Base-by-base conservation (phyloP, 2,888 invertebrate species). In the Pandemis heparana region DNA sequence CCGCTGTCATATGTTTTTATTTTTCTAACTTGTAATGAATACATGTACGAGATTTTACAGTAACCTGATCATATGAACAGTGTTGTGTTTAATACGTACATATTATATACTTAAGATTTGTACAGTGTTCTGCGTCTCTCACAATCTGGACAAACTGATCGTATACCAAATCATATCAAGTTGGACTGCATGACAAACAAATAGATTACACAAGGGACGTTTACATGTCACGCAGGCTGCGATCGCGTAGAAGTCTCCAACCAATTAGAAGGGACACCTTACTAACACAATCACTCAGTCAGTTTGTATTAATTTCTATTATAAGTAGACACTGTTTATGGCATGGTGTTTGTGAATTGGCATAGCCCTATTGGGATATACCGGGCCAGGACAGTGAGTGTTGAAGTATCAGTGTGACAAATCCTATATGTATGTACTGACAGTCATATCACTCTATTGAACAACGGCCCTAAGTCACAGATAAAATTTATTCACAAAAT, bases 381-480 rank as follows among this genome's bases (percentile, higher is more conserved):
- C 46, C 12, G 46, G 46, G n/a, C 48, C 48, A 48, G n/a, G n/a
- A 9, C 8, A 53, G 8, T 3, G 18, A 18, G 6, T 18, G 53
- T 16, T 18, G 8, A 53, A 53, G 9, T 18, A 16, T 53, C 53
- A 18, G 53, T 53, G 53, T 18, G 7, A 18, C 18, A 6, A 53
- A 53, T n/a, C 16, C 18, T 16, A n/a, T 53, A 18, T 18, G 46
- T 10, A 53, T 43, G 12, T 12, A 43, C 12, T 8, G 51, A n/a
- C 48, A 51, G 51, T 3, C 53, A 7, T 5, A n/a, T 53, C 18
- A 53, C 53, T 46, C 46, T 53, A 18, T 53, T 10, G 23, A 56
- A 56, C 56, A 23, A 23, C 18, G 18, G 56, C 12, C 56, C 56
- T 56, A 56, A 23, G 56, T 56, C 56, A 56, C 23, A 12, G 56